phyloP scores from a whole-genome alignment of 2,888 invertebrate species.

The Drosophila nr. medialis region DNA sequence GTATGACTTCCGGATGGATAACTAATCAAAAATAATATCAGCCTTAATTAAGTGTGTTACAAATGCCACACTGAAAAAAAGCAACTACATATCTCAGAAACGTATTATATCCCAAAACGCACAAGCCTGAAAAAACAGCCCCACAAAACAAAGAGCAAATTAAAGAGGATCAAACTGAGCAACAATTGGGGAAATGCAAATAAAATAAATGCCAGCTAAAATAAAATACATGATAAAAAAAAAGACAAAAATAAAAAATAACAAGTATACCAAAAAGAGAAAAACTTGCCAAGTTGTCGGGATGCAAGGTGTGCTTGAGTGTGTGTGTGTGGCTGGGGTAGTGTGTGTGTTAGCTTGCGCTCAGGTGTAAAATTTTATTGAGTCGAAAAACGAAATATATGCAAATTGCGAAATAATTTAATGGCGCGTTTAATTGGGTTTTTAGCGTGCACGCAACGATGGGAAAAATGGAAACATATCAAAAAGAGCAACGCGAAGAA shows the following conservation, averaged over 20 bases:
- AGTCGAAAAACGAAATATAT: slow-evolving; percentile 79
- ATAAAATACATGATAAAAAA: slow-evolving; percentile 40
- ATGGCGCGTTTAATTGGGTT: slow-evolving; percentile 80
- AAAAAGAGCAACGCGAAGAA: slow-evolving; percentile 18
- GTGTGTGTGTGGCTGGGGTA: slow-evolving; percentile 26
- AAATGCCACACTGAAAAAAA: not conserved
- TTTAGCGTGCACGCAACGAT: slow-evolving; percentile 67
- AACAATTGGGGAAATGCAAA: slow-evolving; percentile 53
- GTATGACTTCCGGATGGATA: slow-evolving; percentile 2
- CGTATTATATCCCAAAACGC: not conserved
- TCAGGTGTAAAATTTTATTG: slow-evolving; percentile 79
- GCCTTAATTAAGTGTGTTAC: slow-evolving; percentile 4
- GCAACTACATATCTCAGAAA: too few species aligned
- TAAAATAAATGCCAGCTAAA: slow-evolving; percentile 45
- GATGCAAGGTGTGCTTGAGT: slow-evolving; percentile 31
- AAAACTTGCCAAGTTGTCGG: slow-evolving; percentile 23
- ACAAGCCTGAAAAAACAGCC: not conserved
- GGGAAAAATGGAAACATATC: slow-evolving; percentile 58
- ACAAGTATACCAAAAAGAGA: slow-evolving; percentile 14
- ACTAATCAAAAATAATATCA: slow-evolving; percentile 14
- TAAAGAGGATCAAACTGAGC: slow-evolving; percentile 28
- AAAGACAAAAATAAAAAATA: slow-evolving; percentile 19
- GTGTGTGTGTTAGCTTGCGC: slow-evolving; percentile 43
- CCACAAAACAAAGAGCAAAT: slow-evolving; percentile 17
- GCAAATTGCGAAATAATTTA: slow-evolving; percentile 79